Evolutionary conservation across 2,113 vertebrate species (phyloP), one percentile per base, ranked within the genome.

Genomic region (Istiophorus platypterus): DNA sequence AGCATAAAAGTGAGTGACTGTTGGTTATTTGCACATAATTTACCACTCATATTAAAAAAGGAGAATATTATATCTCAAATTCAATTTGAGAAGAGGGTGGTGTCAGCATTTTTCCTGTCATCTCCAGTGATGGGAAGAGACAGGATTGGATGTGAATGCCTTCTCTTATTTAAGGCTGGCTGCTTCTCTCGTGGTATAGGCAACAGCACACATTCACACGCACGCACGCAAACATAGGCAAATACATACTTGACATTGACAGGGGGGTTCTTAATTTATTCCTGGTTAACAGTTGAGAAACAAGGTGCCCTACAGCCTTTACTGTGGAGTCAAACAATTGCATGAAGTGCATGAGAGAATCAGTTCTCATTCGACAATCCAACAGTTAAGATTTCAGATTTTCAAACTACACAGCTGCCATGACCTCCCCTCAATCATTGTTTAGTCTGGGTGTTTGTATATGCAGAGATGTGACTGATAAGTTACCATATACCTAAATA

Each of bases 41-140:
- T 90, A 92, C 84, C 82, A 67, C 76, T 90, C 76, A 74, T 81
- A 92, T 90, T 87, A 91, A 90, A 93, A 88, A 41, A 70, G 76
- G 89, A 91, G 93, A 88, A 87, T 87, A 89, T 92, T 84, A 92
- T 72, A 84, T 83, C 87, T 81, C 80, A 88, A 90, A 91, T 91
- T 91, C 82, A 93, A 92, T 93, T 91, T 88, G 82, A 75, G 71
- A 74, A 71, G 70, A 86, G 7, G 81, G 67, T 27, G 26, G 79
- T 67, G 89, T 93, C 91, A 90, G 90, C 91, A 77, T 81, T 92
- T 88, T 84, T 73, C 56, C 76, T 85, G 84, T 90, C 87, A 83
- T 87, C 72, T 71, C 57, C 57, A 61, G 82, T 76, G 67, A 90
- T 83, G 52, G 69, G 81, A 85, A 72, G 62, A 79, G 83, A 89